These are phyloP conservation scores for Clunio marinus DNA, from an alignment of 2,888 invertebrate genomes.

Conservation along the genomic window DNA sequence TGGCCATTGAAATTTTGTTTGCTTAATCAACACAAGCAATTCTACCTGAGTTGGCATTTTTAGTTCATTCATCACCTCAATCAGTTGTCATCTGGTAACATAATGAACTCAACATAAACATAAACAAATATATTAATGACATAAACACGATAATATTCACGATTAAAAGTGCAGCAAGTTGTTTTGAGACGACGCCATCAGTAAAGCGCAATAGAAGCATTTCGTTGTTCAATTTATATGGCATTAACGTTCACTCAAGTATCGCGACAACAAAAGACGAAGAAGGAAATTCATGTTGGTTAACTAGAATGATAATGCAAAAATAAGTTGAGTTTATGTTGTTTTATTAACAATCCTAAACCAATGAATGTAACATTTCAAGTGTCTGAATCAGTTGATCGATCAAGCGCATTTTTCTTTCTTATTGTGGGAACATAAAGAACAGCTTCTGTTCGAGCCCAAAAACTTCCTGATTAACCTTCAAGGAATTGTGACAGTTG, in stretches of 20 bases:
- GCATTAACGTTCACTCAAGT: background rate
- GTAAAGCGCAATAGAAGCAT: background rate
- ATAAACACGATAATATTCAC: background rate
- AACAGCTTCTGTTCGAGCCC: background rate
- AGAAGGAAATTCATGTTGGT: background rate
- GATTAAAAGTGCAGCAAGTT: background rate
- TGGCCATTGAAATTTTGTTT: background rate
- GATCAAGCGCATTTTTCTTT: background rate
- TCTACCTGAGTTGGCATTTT: background rate
- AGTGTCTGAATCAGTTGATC: background rate
- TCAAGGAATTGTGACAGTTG: background rate
- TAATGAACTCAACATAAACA: background rate
- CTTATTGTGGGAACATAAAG: background rate
- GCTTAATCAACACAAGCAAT: background rate
- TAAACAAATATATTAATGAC: constrained; percentile 18
- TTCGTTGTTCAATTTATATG: background rate
- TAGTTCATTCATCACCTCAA: background rate
- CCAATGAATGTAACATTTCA: background rate
- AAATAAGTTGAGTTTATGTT: background rate
- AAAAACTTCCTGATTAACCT: background rate
- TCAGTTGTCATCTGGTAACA: background rate
- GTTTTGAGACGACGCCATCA: background rate
- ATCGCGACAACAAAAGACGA: background rate
- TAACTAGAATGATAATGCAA: constrained; percentile 11
- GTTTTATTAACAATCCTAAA: background rate